These are phyloP conservation scores for Paedocypris sp. DNA, from an alignment of 2,113 vertebrate species.

Conservation along the genomic window DNA sequence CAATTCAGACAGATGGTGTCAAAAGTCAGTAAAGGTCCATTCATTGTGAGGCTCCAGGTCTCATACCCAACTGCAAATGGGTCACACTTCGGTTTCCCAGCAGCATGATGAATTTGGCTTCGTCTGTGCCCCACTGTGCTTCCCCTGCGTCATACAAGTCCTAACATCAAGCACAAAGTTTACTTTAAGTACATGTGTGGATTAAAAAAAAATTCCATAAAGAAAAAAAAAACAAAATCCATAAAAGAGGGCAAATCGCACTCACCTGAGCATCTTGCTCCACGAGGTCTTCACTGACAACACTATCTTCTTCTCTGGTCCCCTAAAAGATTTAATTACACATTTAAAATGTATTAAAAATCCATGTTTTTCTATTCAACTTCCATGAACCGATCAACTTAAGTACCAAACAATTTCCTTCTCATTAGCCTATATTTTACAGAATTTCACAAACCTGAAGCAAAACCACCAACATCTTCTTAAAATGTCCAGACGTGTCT, in stretches of 20 bases:
- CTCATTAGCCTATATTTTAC: too few relatives aligned
- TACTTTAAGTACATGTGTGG: neutral
- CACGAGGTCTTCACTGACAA: slow-evolving; percentile 82
- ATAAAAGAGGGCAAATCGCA: neutral
- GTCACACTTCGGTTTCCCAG: slow-evolving; percentile 83
- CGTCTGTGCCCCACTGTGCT: slow-evolving; percentile 87
- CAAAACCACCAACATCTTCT: slow-evolving; percentile 92
- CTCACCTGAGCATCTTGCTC: slow-evolving; percentile 81
- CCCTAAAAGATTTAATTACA: too few relatives aligned
- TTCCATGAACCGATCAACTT: too few relatives aligned
- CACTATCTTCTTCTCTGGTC: slow-evolving; percentile 78
- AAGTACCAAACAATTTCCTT: too few relatives aligned
- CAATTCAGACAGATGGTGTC: neutral
- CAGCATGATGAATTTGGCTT: slow-evolving; percentile 90
- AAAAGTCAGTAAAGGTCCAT: neutral
- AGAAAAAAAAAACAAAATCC: too few relatives aligned
- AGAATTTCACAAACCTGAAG: slow-evolving; percentile 68
- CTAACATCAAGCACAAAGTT: slow-evolving; percentile 46
- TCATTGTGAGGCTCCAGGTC: neutral
- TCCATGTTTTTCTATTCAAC: neutral
- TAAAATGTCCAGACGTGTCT: slow-evolving; percentile 91
- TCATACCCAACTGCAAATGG: slow-evolving; percentile 82
- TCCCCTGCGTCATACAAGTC: slow-evolving; percentile 84
- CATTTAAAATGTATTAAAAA: neutral
- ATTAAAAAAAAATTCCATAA: neutral